Evolutionary conservation across 23 tunicate genomes (phyloP).

Genomic region (Oikopleura albicans): DNA sequence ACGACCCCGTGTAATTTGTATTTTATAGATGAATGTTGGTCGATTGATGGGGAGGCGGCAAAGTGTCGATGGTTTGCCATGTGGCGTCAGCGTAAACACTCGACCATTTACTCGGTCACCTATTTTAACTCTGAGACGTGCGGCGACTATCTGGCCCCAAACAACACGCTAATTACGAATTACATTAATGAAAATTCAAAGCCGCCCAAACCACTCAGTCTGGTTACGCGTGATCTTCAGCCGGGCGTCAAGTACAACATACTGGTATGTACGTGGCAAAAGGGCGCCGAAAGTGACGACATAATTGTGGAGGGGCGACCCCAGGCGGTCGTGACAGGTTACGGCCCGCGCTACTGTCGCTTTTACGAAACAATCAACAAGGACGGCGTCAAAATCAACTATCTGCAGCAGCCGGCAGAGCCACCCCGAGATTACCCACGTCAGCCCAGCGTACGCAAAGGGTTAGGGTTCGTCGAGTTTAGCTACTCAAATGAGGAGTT

Average conservation of each 20-base stretch:
- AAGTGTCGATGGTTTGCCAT: not conserved
- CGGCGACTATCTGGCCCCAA: not conserved
- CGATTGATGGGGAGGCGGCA: not conserved
- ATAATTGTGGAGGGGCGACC: not conserved
- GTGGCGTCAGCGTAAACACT: not conserved
- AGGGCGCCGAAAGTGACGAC: not conserved
- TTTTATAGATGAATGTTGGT: not conserved
- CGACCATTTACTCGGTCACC: not conserved
- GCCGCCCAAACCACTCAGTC: not conserved
- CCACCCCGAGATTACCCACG: too few relatives aligned
- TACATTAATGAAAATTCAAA: not conserved
- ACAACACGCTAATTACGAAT: not conserved
- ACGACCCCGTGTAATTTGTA: too few relatives aligned
- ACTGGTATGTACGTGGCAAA: not conserved
- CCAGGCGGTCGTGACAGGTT: not conserved
- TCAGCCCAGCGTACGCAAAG: too few relatives aligned
- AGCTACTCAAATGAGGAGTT: too few relatives aligned
- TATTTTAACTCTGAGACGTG: not conserved
- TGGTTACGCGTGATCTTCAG: not conserved
- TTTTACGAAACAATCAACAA: not conserved
- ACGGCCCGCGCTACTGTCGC: not conserved
- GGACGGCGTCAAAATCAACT: too few relatives aligned
- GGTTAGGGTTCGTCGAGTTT: too few relatives aligned
- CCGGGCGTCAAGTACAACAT: not conserved
- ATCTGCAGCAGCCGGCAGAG: too few relatives aligned